Percentiles rank a stretch among this genome's conserved stretches.
Conservation (phyloP, 2,797 vertebrate genomes). For the Microctenopoma stevenorrisi region DNA sequence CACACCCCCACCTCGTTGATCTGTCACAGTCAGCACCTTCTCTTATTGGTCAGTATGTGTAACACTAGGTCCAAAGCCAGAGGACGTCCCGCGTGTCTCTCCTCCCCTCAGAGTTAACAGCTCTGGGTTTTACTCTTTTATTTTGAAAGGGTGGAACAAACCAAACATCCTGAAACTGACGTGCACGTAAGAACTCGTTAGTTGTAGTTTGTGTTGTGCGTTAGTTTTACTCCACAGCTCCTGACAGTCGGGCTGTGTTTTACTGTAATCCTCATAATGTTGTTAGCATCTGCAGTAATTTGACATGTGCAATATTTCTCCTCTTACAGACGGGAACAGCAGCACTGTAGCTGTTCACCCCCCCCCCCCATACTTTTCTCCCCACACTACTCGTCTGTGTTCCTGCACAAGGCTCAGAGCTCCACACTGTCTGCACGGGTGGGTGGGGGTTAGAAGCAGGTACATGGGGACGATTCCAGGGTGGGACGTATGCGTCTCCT, state of each 20-base stretch:
- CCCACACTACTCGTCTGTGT: slow-evolving; percentile 14
- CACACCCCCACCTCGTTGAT: slow-evolving; percentile 10
- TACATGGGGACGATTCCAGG: not conserved
- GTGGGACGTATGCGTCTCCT: not conserved
- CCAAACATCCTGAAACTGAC: not conserved
- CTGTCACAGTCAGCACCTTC: slow-evolving; percentile 14
- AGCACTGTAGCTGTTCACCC: not conserved
- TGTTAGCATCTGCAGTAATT: not conserved
- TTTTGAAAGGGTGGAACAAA: slow-evolving; percentile 39
- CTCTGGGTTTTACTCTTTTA: slow-evolving; percentile 11
- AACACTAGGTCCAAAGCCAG: slow-evolving; percentile 39
- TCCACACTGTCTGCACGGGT: not conserved
- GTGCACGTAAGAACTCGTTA: not conserved
- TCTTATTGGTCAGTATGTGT: slow-evolving; percentile 54
- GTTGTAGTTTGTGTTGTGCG: slow-evolving; percentile 21
- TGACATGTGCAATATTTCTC: slow-evolving; percentile 62
- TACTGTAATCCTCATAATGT: slow-evolving; percentile 1
- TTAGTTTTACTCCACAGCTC: not conserved
- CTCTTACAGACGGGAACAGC: not conserved
- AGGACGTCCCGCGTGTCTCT: slow-evolving; percentile 17
- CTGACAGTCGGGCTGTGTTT: too few species aligned
- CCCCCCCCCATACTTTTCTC: too few species aligned
- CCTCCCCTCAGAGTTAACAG: slow-evolving; percentile 13
- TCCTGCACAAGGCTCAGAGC: slow-evolving; percentile 7
- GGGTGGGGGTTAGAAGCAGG: not conserved